A percentile compares a stretch with the other conserved stretches of the same genome.
phyloP scores from a whole-genome alignment of 35 echinoderm and acorn worm species.

The Anneissia japonica region DNA sequence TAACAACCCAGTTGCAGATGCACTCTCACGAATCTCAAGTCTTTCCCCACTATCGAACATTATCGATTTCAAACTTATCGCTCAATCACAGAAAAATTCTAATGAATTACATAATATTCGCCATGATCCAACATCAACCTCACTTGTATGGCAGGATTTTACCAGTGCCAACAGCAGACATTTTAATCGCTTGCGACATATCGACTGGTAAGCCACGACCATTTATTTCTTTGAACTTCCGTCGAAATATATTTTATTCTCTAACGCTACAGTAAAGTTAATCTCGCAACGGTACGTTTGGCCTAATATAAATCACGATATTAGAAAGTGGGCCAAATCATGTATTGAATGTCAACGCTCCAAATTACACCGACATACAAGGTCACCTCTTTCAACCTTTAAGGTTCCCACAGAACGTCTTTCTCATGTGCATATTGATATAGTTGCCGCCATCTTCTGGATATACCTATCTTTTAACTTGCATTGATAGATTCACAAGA shows the following conservation, averaged over 20 bases:
- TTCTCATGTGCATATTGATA: constrained; percentile 37
- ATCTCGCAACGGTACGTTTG: constrained; percentile 13
- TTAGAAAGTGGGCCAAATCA: constrained; percentile 24
- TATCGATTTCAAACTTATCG: not conserved
- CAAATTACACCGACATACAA: constrained; percentile 41
- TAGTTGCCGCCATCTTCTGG: constrained; percentile 39
- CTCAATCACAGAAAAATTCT: not conserved
- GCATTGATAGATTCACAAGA: constrained; percentile 14
- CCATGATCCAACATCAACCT: not conserved
- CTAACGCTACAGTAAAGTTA: constrained; percentile 14
- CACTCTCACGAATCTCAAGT: not conserved
- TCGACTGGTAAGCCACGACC: constrained; percentile 4
- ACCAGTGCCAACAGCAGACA: not conserved
- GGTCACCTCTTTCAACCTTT: constrained; percentile 27
- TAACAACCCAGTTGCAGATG: constrained; percentile 13
- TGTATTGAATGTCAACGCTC: constrained; percentile 34
- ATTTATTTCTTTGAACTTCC: constrained; percentile 1
- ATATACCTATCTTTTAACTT: constrained; percentile 21
- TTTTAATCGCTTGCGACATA: not conserved
- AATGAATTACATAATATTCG: not conserved
- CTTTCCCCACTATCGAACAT: not conserved
- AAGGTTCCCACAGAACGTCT: constrained; percentile 26
- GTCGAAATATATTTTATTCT: not conserved
- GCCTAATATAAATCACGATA: constrained; percentile 29
- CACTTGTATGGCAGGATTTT: not conserved